A percentile compares a stretch with the other conserved stretches of the same genome.
Conservation (phyloP, 2,888 invertebrate species). For the Gibbula magus region DNA sequence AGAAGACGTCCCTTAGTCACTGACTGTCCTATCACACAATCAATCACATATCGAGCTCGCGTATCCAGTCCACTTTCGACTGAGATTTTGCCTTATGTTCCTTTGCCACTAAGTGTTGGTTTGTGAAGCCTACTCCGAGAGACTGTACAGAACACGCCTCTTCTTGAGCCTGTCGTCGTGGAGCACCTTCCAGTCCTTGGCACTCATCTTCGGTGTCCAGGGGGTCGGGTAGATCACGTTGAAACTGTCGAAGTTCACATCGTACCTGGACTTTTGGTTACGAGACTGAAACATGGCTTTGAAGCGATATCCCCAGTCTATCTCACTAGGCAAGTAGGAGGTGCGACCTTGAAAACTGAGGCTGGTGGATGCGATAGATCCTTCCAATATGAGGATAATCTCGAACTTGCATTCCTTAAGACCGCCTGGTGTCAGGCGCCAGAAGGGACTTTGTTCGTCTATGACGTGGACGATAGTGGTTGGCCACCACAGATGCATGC, state of each 20-base stretch:
- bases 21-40: no score
- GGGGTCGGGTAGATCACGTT: slow-evolving; percentile 27
- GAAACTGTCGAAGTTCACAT: slow-evolving; percentile 35
- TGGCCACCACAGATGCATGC: slow-evolving; percentile 97
- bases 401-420: slow-evolving; percentile 92
- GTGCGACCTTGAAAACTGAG: slow-evolving; percentile 75
- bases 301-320: slow-evolving; percentile 65
- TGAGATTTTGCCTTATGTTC: no score
- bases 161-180: not conserved
- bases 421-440: slow-evolving; percentile 91
- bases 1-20: no score
- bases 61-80: no score
- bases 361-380: slow-evolving; percentile 88
- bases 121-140: not conserved
- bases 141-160: not conserved
- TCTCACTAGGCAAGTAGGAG: slow-evolving; percentile 72
- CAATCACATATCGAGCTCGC: no score
- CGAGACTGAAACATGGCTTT: slow-evolving; percentile 45
- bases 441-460: slow-evolving; percentile 90
- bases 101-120: no score
- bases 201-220: slow-evolving; percentile 40
- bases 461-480: slow-evolving; percentile 95
- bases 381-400: slow-evolving; percentile 94
- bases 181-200: not conserved
- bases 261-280: not conserved